phyloP scores from a whole-genome alignment of 2,113 vertebrate species.

The Hiodon alosoides region DNA sequence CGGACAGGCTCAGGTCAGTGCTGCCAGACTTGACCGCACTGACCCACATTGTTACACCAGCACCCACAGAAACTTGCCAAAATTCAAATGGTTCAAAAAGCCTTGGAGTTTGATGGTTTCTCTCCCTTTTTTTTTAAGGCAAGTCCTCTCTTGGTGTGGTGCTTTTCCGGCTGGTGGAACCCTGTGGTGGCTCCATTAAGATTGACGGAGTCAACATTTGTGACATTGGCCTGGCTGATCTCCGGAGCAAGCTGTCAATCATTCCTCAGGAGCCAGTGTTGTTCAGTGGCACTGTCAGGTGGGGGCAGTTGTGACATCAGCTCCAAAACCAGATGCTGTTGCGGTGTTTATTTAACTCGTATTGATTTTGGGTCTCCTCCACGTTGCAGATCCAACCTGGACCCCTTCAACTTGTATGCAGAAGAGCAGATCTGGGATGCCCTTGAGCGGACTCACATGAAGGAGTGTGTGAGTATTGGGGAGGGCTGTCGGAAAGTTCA shows the following conservation, averaged over 20 bases:
- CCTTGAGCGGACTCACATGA: slow-evolving; percentile 88
- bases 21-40: background rate
- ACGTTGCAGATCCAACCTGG: slow-evolving; percentile 75
- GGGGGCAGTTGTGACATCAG: slow-evolving; percentile 24
- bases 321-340: background rate
- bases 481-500: background rate
- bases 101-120: no score
- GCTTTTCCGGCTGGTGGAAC: slow-evolving; percentile 80
- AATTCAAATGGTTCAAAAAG: no score
- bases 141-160: slow-evolving; percentile 87
- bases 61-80: background rate
- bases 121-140: slow-evolving; percentile 52
- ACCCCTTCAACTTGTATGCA: slow-evolving; percentile 77
- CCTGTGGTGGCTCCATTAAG: slow-evolving; percentile 82
- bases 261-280: slow-evolving; percentile 90
- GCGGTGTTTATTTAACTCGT: background rate
- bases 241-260: slow-evolving; percentile 88
- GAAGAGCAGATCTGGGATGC: slow-evolving; percentile 87
- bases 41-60: background rate
- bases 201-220: slow-evolving; percentile 83
- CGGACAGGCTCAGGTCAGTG: slow-evolving; percentile 80
- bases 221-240: slow-evolving; percentile 84
- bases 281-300: slow-evolving; percentile 88
- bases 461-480: slow-evolving; percentile 83
- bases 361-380: slow-evolving; percentile 5